phyloP scores from a whole-genome alignment of 1,140 invertebrate genomes.

The Megathymus violae region DNA sequence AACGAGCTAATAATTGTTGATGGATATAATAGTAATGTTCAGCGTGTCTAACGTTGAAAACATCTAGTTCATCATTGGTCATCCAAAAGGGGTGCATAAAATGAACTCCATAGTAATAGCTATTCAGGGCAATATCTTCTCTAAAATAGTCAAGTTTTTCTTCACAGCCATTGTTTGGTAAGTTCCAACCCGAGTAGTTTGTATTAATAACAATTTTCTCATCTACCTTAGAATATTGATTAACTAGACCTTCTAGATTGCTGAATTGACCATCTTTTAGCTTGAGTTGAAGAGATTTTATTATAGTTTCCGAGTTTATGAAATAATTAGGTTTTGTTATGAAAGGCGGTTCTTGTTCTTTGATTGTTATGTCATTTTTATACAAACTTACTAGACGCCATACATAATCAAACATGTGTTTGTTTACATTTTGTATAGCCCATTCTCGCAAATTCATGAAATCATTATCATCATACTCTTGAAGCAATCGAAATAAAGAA shows the following conservation, averaged over 20 bases:
- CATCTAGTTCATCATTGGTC: conserved; percentile 81
- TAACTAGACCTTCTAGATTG: conserved; percentile 46
- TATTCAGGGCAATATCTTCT: conserved; percentile 88
- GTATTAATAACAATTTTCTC: conserved; percentile 67
- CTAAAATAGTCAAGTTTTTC: conserved; percentile 88
- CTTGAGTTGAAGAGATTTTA: conserved; percentile 61
- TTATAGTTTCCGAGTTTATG: conserved; percentile 65
- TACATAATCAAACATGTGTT: conserved; percentile 62
- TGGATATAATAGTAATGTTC: conserved; percentile 85
- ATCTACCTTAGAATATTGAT: conserved; percentile 56
- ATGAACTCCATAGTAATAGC: conserved; percentile 89
- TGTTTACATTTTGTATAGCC: conserved; percentile 57
- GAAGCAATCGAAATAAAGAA: conserved; percentile 58
- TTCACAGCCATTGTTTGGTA: conserved; percentile 81
- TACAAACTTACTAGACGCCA: conserved; percentile 49
- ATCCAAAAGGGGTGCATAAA: conserved; percentile 88
- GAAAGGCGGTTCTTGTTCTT: conserved; percentile 58
- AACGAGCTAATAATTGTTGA: conserved; percentile 86
- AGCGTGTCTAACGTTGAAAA: conserved; percentile 85
- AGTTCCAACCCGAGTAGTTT: conserved; percentile 85
- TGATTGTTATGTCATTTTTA: conserved; percentile 39
- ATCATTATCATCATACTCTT: conserved; percentile 45
- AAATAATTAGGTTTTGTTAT: conserved; percentile 68
- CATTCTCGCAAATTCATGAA: conserved; percentile 47
- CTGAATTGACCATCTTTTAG: conserved; percentile 52